Evolutionary conservation across 2,113 vertebrate genomes (phyloP).

Genomic region (human (Homo sapiens)): GRCh38 chr9:34365501-34366000

Average conservation of each 20-base stretch:
- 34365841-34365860: not conserved
- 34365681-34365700: not conserved
- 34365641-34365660: not conserved
- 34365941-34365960: not conserved
- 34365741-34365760: not conserved
- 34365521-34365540: not conserved
- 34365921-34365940: conserved; percentile 5
- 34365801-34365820: conserved; percentile 29
- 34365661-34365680: not conserved
- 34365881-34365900: not conserved
- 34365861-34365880: not conserved
- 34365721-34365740: not conserved
- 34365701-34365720: not conserved
- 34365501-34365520: not conserved
- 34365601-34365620: not conserved
- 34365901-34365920: not conserved
- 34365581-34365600: not conserved
- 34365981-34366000: too few relatives aligned
- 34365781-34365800: not conserved
- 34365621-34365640: not conserved
- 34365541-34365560: not conserved
- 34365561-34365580: not conserved
- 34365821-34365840: not conserved
- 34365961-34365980: not conserved
- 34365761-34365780: not conserved